Conservation (phyloP, 2,113 vertebrate genomes). For the Tiliqua scincoides region DNA sequence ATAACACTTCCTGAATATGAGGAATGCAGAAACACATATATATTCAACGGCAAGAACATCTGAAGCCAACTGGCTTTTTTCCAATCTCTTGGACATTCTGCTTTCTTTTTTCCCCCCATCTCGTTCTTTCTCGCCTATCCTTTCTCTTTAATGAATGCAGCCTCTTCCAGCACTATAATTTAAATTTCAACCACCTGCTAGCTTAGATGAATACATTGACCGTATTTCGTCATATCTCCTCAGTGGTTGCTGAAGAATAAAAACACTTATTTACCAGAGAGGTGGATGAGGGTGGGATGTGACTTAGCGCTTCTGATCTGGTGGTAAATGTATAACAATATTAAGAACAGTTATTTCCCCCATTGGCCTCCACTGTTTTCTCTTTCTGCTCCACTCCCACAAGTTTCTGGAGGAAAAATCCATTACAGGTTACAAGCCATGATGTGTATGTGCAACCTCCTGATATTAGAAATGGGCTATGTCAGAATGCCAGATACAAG, state of each 20-base stretch:
- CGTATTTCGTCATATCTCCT: slow-evolving; percentile 52
- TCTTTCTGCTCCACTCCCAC: no score
- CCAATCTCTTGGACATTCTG: neutral
- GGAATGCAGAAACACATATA: no score
- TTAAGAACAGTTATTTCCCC: slow-evolving; percentile 29
- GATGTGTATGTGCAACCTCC: no score
- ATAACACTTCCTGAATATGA: no score
- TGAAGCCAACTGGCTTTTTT: no score
- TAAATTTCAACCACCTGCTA: slow-evolving; percentile 49
- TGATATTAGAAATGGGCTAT: no score
- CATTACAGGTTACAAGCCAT: no score
- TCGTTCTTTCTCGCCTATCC: slow-evolving; percentile 33
- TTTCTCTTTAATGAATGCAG: slow-evolving; percentile 54
- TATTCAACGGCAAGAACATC: no score
- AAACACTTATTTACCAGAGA: slow-evolving; percentile 50
- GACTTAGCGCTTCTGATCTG: slow-evolving; percentile 34
- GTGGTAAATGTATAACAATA: slow-evolving; percentile 27
- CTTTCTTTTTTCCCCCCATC: slow-evolving; percentile 34
- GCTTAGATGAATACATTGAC: slow-evolving; percentile 63
- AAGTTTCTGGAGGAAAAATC: no score
- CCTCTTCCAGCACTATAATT: slow-evolving; percentile 41
- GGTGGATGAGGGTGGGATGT: slow-evolving; percentile 21
- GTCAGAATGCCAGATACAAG: no score
- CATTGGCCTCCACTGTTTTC: no score
- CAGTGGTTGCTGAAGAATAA: slow-evolving; percentile 67